phyloP scores from a whole-genome alignment of 1,140 invertebrate species.

The Drosophila asahinai region DNA sequence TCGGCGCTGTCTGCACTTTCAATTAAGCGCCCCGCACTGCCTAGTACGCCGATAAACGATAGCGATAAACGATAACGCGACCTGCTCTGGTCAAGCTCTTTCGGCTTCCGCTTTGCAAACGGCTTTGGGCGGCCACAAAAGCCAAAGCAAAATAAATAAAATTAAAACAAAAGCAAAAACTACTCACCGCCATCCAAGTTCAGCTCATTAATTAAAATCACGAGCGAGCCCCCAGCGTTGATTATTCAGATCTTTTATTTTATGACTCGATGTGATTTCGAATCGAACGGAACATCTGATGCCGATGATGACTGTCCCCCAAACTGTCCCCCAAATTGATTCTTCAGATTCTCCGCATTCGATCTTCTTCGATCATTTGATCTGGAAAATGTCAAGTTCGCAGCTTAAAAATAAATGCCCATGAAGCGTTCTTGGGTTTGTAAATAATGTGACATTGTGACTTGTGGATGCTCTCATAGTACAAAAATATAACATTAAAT shows the following conservation, averaged over 20 bases:
- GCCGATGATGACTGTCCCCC: slow-evolving; percentile 3
- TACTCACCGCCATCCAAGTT: slow-evolving; percentile 55
- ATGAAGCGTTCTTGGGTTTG: background rate
- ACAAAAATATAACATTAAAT: no score
- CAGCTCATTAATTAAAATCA: slow-evolving; percentile 77
- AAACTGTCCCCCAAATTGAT: slow-evolving; percentile 26
- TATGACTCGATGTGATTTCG: slow-evolving; percentile 51
- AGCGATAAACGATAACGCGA: slow-evolving; percentile 23
- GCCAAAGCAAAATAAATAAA: slow-evolving; percentile 12
- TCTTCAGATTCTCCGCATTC: slow-evolving; percentile 16
- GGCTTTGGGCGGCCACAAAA: slow-evolving; percentile 20
- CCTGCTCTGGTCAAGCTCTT: slow-evolving; percentile 22
- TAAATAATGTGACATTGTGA: background rate
- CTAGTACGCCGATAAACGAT: slow-evolving; percentile 21
- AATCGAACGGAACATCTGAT: slow-evolving; percentile 25
- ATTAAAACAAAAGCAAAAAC: slow-evolving; percentile 27
- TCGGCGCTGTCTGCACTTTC: slow-evolving; percentile 65
- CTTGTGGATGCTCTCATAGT: background rate
- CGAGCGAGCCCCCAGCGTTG: slow-evolving; percentile 69
- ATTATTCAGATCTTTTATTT: slow-evolving; percentile 50
- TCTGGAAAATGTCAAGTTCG: slow-evolving; percentile 58
- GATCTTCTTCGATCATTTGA: slow-evolving; percentile 6
- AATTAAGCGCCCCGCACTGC: slow-evolving; percentile 54
- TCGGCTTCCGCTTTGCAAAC: slow-evolving; percentile 56
- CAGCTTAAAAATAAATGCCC: slow-evolving; percentile 4